Conservation (phyloP, 2,113 vertebrate species). For the Sardina pilchardus region DNA sequence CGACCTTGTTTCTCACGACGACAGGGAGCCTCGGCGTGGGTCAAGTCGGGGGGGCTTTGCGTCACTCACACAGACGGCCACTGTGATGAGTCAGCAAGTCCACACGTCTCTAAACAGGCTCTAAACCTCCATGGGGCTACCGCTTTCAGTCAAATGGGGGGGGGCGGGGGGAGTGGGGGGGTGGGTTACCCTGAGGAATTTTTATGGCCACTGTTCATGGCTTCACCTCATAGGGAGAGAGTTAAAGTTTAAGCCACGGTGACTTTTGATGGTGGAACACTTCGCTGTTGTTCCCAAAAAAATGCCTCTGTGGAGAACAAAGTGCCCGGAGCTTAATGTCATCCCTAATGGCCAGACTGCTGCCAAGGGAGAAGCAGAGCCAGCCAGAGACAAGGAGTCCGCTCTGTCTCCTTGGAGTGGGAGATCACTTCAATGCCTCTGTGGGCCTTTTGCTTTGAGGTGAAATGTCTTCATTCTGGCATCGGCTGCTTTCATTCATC, state of each 20-base stretch:
- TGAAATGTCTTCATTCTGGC: slow-evolving; percentile 24
- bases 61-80: slow-evolving; percentile 53
- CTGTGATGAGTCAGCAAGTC: slow-evolving; percentile 59
- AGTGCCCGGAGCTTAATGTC: slow-evolving; percentile 61
- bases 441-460: slow-evolving; percentile 34
- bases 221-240: not conserved
- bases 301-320: not conserved
- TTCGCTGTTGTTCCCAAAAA: not conserved
- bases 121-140: not conserved
- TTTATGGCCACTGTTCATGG: slow-evolving; percentile 15
- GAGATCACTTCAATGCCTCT: slow-evolving; percentile 29
- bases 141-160: not conserved
- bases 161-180: not conserved
- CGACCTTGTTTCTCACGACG: slow-evolving; percentile 61
- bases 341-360: slow-evolving; percentile 56
- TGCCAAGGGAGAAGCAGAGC: slow-evolving; percentile 55
- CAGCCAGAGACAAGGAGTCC: slow-evolving; percentile 33
- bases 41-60: slow-evolving; percentile 59
- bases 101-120: not conserved
- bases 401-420: slow-evolving; percentile 23
- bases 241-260: not conserved
- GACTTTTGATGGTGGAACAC: not conserved
- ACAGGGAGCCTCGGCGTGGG: slow-evolving; percentile 54
- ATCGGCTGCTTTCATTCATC: not conserved
- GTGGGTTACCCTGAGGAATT: not conserved